phyloP scores from a whole-genome alignment of 1,140 invertebrate genomes.

The Lerema accius region DNA sequence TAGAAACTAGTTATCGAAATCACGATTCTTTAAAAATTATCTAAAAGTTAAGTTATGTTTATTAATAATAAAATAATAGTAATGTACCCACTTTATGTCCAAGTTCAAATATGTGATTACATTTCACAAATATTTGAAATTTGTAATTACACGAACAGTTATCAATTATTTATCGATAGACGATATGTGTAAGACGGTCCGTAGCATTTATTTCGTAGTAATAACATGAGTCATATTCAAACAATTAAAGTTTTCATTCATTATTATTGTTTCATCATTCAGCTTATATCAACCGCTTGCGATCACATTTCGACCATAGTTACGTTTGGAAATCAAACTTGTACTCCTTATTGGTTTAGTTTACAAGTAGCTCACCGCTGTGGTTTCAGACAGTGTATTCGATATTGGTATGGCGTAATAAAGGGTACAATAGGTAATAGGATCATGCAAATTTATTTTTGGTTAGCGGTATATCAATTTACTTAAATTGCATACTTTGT shows the following conservation, averaged over 20 bases:
- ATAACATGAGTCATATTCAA: constrained; percentile 7
- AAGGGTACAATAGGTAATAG: constrained; percentile 39
- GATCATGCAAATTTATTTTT: constrained; percentile 37
- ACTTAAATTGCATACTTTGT: constrained; percentile 7
- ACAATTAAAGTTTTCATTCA: constrained; percentile 38
- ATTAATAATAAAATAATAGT: constrained; percentile 19
- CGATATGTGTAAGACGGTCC: too few relatives aligned
- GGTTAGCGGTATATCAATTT: constrained; percentile 30
- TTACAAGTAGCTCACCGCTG: constrained; percentile 52
- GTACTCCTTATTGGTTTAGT: constrained; percentile 44
- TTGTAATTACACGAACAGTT: constrained; percentile 10
- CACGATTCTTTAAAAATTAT: constrained; percentile 20
- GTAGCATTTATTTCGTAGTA: background rate
- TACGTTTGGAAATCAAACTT: constrained; percentile 61
- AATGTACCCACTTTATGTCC: background rate
- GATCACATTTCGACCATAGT: constrained; percentile 65
- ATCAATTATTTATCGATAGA: constrained; percentile 1
- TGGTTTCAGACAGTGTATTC: constrained; percentile 59
- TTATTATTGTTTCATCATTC: constrained; percentile 49
- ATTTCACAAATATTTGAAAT: constrained; percentile 1
- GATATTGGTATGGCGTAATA: constrained; percentile 55
- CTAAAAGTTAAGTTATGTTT: too few relatives aligned
- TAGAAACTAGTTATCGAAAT: constrained; percentile 21
- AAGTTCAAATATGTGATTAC: background rate
- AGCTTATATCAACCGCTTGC: constrained; percentile 56